Evolutionary conservation across 1,140 invertebrate species (phyloP), one percentile per base, ranked within the genome.

Genomic region (Paracyclopina nana): DNA sequence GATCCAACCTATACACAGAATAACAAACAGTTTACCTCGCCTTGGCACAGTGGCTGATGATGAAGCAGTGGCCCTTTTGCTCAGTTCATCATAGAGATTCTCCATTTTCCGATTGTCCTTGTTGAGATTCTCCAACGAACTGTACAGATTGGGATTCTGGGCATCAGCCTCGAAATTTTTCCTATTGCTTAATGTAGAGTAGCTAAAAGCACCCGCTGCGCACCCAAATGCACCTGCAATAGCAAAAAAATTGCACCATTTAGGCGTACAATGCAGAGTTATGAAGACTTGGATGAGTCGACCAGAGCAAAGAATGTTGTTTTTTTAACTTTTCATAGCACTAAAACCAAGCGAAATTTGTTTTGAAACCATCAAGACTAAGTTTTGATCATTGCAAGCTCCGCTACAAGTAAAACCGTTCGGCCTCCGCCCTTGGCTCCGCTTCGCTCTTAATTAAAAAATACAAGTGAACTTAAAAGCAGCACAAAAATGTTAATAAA

Each of bases 131-230:
- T 20, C 16, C 2, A 25, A 20, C 14, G 42, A 25, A 14, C n/a
- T n/a, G 12, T 44, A 44, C 24, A 44, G 24, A 14, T 44, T 44
- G n/a, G 42, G 42, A 44, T 44, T 44, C 12, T 25, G 31, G 25
- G 43, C 26, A 38, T 52, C 43, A 16, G 41, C 20, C 14, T 34
- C 22, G 31, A 31, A 24, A 31, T 48, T 41, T 30, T 46, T 24
- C 24, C 28, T 25, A 27, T 28, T 30, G 34, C 45, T n/a, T 46
- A 58, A 57, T 53, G 55, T 26, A 57, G 60, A 6, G 30, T 16
- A 25, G 50, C 56, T 22, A 59, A 59, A 6, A 57, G 61, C 8
- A 60, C 60, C 6, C 57, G 57, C 27, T 61, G 62, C 9, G 57
- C 57, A 29, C 16, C 42, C 42, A 44, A 44, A 44, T 3, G 14